A percentile compares a stretch with the other conserved stretches of the same genome.
Conservation (phyloP, 92 coral and sea anemone species). For the Heteractis magnifica region DNA sequence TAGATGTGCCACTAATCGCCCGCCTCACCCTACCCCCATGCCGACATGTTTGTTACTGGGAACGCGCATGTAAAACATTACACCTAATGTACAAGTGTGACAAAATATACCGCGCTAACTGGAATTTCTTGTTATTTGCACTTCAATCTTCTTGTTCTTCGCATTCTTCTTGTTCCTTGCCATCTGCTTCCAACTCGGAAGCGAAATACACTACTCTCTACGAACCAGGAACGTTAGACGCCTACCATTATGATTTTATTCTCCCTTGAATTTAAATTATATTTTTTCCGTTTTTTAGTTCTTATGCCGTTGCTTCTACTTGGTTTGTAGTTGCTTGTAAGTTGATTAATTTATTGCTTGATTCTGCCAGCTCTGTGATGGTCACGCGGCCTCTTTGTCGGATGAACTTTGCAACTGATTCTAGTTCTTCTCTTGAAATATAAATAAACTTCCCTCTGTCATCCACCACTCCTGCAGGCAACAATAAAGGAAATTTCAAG, state of each 20-base stretch:
- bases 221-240: neutral
- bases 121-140: too few relatives aligned
- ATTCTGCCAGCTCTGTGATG: constrained; percentile 89
- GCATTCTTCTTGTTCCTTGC: too few relatives aligned
- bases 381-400: constrained; percentile 97
- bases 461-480: constrained; percentile 76
- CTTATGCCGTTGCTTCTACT: constrained; percentile 26
- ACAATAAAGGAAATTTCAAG: neutral
- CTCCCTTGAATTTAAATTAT: neutral
- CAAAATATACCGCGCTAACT: too few relatives aligned
- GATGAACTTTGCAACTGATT: constrained; percentile 95
- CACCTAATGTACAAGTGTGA: too few relatives aligned
- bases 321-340: constrained; percentile 65
- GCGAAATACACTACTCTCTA: neutral
- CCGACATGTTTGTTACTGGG: too few relatives aligned
- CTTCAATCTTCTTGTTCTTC: too few relatives aligned
- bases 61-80: too few relatives aligned
- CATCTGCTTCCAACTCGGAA: too few relatives aligned
- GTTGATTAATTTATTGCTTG: constrained; percentile 89
- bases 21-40: too few relatives aligned
- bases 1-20: too few relatives aligned
- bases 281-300: neutral
- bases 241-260: neutral
- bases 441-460: constrained; percentile 98
- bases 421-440: constrained; percentile 91